Evolutionary conservation across 2,888 invertebrate genomes (phyloP).

Genomic region (Tenthredo distinguenda): DNA sequence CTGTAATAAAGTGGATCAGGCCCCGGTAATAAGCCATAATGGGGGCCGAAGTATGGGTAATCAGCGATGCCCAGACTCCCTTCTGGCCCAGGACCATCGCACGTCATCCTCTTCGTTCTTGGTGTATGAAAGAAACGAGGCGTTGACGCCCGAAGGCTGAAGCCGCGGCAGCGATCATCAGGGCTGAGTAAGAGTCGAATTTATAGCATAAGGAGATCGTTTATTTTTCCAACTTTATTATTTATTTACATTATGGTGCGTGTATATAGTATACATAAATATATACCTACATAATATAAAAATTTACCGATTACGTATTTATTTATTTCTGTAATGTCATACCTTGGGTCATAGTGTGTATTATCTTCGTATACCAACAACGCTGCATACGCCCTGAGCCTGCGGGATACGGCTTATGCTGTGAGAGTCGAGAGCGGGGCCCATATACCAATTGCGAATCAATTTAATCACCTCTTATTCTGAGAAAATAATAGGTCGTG

Average conservation of each 20-base stretch:
- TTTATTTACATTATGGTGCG: conserved; percentile 53
- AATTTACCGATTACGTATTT: conserved; percentile 50
- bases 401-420: not conserved
- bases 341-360: not conserved
- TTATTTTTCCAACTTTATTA: conserved; percentile 42
- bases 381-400: conserved; percentile 12
- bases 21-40: conserved; percentile 76
- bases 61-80: conserved; percentile 66
- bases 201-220: not conserved
- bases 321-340: conserved; percentile 69
- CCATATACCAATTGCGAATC: conserved; percentile 68
- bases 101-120: conserved; percentile 52
- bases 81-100: conserved; percentile 57
- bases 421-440: conserved; percentile 16
- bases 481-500: conserved; percentile 74
- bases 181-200: not conserved
- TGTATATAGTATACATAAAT: conserved; percentile 51
- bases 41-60: conserved; percentile 76
- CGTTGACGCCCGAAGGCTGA: conserved; percentile 39
- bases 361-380: conserved; percentile 9
- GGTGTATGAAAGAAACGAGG: not conserved
- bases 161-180: not conserved
- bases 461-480: conserved; percentile 73
- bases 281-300: not conserved
- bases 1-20: conserved; percentile 75